A percentile compares a stretch with the other conserved stretches of the same genome.
phyloP scores from a whole-genome alignment of 2,113 vertebrate species.

The Spermophilus dauricus region DNA sequence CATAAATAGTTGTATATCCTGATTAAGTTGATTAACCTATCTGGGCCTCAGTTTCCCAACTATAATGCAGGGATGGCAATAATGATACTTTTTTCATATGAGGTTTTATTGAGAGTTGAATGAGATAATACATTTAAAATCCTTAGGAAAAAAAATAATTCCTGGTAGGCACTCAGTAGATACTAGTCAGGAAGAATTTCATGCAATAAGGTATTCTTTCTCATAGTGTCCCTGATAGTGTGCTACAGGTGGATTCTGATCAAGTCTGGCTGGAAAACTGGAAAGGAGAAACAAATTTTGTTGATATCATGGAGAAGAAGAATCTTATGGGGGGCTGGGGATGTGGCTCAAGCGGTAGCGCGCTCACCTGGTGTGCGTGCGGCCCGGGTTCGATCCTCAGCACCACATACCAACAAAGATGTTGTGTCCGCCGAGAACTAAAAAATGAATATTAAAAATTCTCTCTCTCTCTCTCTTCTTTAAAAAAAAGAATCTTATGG shows the following conservation, averaged over 20 bases:
- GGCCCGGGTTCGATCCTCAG: too few species aligned
- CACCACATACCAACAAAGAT: too few species aligned
- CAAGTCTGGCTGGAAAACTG: not conserved
- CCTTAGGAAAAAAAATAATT: conserved; percentile 32
- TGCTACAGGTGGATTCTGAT: not conserved
- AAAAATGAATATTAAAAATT: too few species aligned
- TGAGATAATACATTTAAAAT: not conserved
- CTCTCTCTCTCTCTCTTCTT: too few species aligned
- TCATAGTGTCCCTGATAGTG: not conserved
- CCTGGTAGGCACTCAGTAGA: not conserved
- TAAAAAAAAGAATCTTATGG: not conserved
- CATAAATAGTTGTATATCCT: not conserved
- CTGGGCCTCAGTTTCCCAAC: conserved; percentile 18
- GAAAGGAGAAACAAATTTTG: not conserved
- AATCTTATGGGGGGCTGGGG: not conserved
- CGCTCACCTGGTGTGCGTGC: too few species aligned
- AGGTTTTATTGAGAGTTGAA: not conserved
- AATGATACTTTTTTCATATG: not conserved
- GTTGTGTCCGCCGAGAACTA: too few species aligned
- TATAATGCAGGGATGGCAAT: not conserved
- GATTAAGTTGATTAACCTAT: not conserved
- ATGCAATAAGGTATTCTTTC: not conserved
- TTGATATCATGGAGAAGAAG: not conserved
- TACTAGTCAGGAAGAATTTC: conserved; percentile 27
- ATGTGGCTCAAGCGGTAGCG: too few species aligned